Evolutionary conservation across 1,140 invertebrate species (phyloP), one percentile per base, ranked within the genome.

Genomic region (Leptoteleia sp.): DNA sequence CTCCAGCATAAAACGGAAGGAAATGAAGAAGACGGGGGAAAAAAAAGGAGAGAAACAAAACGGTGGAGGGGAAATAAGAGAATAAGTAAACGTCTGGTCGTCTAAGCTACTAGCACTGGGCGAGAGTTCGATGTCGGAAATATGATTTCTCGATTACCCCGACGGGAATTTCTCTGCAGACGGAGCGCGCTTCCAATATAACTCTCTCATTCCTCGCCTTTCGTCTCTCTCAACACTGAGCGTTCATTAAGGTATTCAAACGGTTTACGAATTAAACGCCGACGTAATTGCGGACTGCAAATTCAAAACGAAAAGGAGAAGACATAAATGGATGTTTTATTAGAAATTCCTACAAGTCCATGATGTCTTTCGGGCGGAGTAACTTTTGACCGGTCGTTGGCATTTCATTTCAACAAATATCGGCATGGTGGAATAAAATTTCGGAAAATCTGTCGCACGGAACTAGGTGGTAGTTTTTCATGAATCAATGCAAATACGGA

Each of bases 211-310:
- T 52, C 12, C 9, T 19, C 54, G 22, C 22, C 15, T 2, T 35
- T 12, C 12, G 4, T 42, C 35, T 50, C 47, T 42, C 45, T 52
- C 47, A 52, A 12, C 67, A 38, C 75, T 48, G 59, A 71, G 65
- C 80, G 73, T 80, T 82, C 80, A 80, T 82, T 80, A 82, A 82
- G 73, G 73, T 70, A 82, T 82, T 82, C 80, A 82, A 78, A 81
- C 73, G 80, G 80, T 80, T 82, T 80, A 80, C 73, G 80, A 81
- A 81, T 81, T 81, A 81, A 80, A 73, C 80, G 73, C 61, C 72
- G 59, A 38, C 80, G 77, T 81, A 81, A 81, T 81, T 81, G 80
- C 80, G 80, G 80, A 62, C 73, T 77, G 68, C 57, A 55, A 76
- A 81, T 79, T 79, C 71, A 81, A 79, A 81, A 81, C 67, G 80